These are phyloP conservation scores for Terrapene triunguis DNA, from an alignment of 2,113 vertebrate species.

Conservation along the genomic window DNA sequence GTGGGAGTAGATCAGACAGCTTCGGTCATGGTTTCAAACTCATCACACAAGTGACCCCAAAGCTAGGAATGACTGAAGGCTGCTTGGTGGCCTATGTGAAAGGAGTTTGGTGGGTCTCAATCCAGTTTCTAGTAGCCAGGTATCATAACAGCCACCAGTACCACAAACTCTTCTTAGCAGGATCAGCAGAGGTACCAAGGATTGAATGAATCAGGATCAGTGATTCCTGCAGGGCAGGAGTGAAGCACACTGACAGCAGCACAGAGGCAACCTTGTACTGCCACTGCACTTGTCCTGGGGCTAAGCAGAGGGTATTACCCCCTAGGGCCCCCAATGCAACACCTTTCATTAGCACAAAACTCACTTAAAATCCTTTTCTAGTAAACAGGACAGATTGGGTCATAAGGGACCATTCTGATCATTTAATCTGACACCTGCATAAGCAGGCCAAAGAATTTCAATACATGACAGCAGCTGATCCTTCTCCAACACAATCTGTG, in stretches of 20 bases:
- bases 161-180: neutral
- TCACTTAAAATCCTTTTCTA: neutral
- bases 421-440: neutral
- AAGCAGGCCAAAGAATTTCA: neutral
- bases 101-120: neutral
- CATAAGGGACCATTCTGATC: neutral
- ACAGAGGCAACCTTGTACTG: neutral
- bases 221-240: neutral
- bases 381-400: neutral
- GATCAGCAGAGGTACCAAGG: neutral
- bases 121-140: neutral
- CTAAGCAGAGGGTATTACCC: neutral
- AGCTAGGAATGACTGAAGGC: neutral
- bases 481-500: neutral
- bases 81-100: neutral
- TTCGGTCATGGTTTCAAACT: neutral
- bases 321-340: neutral
- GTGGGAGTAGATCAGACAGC: neutral
- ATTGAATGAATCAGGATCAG: neutral
- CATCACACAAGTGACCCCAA: neutral
- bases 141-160: neutral
- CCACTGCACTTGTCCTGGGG: neutral
- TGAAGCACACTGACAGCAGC: neutral
- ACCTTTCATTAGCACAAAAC: neutral
- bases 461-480: fast-evolving